These are phyloP conservation scores for Strigops habroptila DNA, from an alignment of 2,113 vertebrate genomes.

Conservation along the genomic window DNA sequence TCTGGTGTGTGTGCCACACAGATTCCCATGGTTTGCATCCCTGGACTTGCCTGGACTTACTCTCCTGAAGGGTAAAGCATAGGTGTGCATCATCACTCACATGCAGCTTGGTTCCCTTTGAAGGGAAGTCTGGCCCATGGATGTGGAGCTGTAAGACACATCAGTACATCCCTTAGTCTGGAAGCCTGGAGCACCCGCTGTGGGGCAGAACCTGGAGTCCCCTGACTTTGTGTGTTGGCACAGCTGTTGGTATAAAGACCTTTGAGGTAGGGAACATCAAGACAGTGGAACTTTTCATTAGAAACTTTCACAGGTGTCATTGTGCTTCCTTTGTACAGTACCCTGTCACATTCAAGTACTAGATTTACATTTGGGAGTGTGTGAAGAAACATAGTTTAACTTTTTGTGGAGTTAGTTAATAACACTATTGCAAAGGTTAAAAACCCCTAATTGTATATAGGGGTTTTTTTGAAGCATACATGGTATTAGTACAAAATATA, in stretches of 20 bases:
- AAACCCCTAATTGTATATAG: not conserved
- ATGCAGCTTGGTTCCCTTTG: not conserved
- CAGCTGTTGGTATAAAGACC: not conserved
- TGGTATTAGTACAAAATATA: not conserved
- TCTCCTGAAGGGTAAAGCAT: not conserved
- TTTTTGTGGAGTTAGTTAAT: not conserved
- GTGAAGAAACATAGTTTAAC: not conserved
- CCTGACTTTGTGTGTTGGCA: fast-evolving
- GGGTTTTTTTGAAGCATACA: not conserved
- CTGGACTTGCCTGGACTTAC: not conserved
- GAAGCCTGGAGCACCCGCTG: not conserved
- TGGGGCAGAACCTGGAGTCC: not conserved
- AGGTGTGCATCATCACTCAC: fast-evolving
- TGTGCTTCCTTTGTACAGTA: not conserved
- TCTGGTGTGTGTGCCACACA: not conserved
- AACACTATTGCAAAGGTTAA: not conserved
- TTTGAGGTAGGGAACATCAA: not conserved
- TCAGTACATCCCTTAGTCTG: not conserved
- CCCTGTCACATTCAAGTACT: fast-evolving
- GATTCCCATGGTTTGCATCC: not conserved
- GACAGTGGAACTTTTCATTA: not conserved
- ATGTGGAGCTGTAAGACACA: not conserved
- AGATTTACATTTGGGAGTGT: not conserved
- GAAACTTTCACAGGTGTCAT: not conserved
- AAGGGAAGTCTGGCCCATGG: not conserved